Base-by-base conservation (phyloP, 2,113 vertebrate genomes). In the Myotis yumanensis region DNA sequence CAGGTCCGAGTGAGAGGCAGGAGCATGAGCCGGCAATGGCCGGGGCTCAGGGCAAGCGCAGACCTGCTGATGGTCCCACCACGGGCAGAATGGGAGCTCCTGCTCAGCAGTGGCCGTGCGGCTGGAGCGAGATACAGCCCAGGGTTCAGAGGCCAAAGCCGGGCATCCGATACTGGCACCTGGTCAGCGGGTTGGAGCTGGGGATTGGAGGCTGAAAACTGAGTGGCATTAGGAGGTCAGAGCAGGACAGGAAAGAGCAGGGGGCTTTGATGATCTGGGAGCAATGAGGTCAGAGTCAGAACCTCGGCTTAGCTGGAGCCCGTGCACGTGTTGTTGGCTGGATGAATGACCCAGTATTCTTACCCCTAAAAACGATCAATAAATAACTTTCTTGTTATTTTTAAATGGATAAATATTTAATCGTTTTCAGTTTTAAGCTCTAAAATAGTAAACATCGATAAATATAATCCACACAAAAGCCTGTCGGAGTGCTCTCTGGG, bases 271-370 rank as follows among this genome's bases (percentile, higher is more conserved):
- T 25, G 73, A 17, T 8, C 3, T 16, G 28, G 69, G 14, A 51
- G 54, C 32, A 22, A 80, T 20, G 14, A 69, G 81, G 51, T 46
- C 32, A 3, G 35, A 68, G 23, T 22, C 37, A 89, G 79, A 48
- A 37, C 15, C 51, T 81, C 9, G 12, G 46, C 30, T 48, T 40
- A 25, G 16, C 91, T 32, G 18, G 51, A 25, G 64, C 30, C 18
- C 0, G 0, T 8, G 1, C 4, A 0, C 5, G 0, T 0, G 1
- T 23, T 11, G 10, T 37, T 20, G 35, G 17, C 37, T 62, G n/a
- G 37, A 57, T 11, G 7, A 66, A 28, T 23, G 46, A 54, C 25
- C 77, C 40, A 52, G 5, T 7, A 0, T 75, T 25, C 40, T 81
- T n/a, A 35, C 52, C 76, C 69, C 35, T 28, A 10, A 12, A 18